Evolutionary conservation across 2,888 invertebrate species (phyloP).

Genomic region (Drosophila birchii): DNA sequence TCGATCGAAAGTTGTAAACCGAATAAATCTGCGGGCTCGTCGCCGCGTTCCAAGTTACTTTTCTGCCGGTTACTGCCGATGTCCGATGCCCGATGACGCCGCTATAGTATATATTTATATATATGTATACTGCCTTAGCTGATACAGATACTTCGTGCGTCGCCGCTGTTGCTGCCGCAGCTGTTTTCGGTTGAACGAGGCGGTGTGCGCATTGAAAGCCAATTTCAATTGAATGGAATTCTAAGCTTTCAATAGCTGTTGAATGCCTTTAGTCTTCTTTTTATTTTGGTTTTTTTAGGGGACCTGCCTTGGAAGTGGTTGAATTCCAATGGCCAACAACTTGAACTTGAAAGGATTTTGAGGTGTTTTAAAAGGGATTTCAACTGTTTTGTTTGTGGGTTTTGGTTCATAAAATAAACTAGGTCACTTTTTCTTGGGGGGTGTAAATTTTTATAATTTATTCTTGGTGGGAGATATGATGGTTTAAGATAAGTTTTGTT

Average conservation of each 20-base stretch:
- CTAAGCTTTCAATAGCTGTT: conserved; percentile 70
- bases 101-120: conserved; percentile 2
- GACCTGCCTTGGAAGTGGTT: neutral
- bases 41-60: conserved; percentile 61
- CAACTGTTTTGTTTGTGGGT: conserved; percentile 1
- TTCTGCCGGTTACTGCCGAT: conserved; percentile 51
- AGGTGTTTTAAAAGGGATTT: neutral
- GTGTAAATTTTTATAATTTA: neutral
- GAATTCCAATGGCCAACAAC: conserved; percentile 47
- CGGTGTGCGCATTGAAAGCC: conserved; percentile 61
- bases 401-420: neutral
- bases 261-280: conserved; percentile 48
- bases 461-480: too few species aligned
- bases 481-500: accelerated
- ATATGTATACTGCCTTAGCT: conserved; percentile 2
- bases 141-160: conserved; percentile 32
- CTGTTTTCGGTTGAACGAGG: conserved; percentile 54
- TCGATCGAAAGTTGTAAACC: conserved; percentile 83
- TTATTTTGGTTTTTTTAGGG: neutral
- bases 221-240: conserved; percentile 53
- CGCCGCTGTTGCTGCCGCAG: conserved; percentile 39
- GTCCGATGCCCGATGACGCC: conserved; percentile 20
- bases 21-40: conserved; percentile 80
- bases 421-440: neutral
- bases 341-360: conserved; percentile 60